These are phyloP conservation scores for Graptemys geographica DNA, from an alignment of 2,797 vertebrate species.

Conservation along the genomic window DNA sequence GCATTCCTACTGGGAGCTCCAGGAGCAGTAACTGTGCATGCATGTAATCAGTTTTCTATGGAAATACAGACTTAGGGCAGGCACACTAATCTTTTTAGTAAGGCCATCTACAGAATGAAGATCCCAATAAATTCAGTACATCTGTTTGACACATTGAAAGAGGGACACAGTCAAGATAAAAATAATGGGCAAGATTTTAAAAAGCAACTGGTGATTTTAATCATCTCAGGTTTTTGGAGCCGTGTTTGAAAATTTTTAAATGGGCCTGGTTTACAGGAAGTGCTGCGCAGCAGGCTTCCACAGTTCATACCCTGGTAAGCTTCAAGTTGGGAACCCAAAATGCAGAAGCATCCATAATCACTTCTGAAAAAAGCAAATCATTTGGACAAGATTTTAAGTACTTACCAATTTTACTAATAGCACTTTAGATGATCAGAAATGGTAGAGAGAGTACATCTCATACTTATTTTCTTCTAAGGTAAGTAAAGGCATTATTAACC, in stretches of 20 bases:
- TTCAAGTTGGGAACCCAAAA: background rate
- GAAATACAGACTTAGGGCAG: background rate
- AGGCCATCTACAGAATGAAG: background rate
- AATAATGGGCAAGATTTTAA: background rate
- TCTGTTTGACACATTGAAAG: conserved; percentile 2
- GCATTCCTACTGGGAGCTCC: background rate
- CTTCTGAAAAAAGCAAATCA: background rate
- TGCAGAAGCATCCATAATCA: background rate
- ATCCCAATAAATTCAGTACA: background rate
- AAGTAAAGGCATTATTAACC: background rate
- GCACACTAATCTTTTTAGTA: conserved; percentile 45
- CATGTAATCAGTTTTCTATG: background rate
- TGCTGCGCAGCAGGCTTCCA: background rate
- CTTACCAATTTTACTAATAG: background rate
- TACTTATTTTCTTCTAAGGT: background rate
- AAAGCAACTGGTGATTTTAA: background rate
- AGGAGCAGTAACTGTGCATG: background rate
- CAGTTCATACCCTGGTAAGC: background rate
- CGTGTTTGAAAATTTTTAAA: background rate
- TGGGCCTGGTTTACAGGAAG: background rate
- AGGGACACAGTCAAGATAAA: background rate
- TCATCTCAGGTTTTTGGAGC: background rate
- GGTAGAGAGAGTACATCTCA: background rate
- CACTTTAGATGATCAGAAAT: background rate
- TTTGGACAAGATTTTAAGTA: background rate